Evolutionary conservation across 2,797 vertebrate species (phyloP), one percentile per base, ranked within the genome.

Genomic region (Phataginus tricuspis): DNA sequence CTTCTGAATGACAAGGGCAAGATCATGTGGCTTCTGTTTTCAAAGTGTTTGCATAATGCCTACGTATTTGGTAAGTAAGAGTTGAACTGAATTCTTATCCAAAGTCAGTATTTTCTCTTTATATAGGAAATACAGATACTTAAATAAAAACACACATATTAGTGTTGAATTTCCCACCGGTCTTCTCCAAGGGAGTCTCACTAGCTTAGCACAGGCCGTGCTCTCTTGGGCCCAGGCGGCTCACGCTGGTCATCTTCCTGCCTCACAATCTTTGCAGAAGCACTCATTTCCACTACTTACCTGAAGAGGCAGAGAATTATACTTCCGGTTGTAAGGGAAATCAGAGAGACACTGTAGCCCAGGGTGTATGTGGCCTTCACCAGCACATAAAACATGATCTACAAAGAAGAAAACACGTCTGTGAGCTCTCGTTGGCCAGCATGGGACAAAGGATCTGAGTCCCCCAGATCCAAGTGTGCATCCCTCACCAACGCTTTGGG

Each of bases 311-410:
- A 99, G 96, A 99, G 99, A 97, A 99, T 99, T 90, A 99, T 98
- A 71, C 99, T 99, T 86, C 99, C 99, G 4, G 99, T 99, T 75
- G 98, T 99, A 49, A 99, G 99, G 83, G 99, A 99, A 94, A 99
- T 98, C 95, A 99, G 95, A 51, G 99, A 99, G 86, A 99, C 97
- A 0, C 99, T 99, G 98, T 99, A 99, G 95, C 99, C 99, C 91
- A 99, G 98, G 1, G 99, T 99, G 96, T 99, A 99, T 95, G 99
- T 92, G 39, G 99, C 98, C 98, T 99, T 99, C 97, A 99, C 99
- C 31, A 99, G 98, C 92, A 98, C 55, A 37, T 99, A 99, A 98
- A 99, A 99, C 3, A 98, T 96, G 84, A 99, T 97, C 99, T 99
- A 97, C 3, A 86, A 79, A 97, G 97, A 97, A 45, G 77, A 80